Conservation (phyloP, 2,797 vertebrate genomes). For the Graptemys geographica region DNA sequence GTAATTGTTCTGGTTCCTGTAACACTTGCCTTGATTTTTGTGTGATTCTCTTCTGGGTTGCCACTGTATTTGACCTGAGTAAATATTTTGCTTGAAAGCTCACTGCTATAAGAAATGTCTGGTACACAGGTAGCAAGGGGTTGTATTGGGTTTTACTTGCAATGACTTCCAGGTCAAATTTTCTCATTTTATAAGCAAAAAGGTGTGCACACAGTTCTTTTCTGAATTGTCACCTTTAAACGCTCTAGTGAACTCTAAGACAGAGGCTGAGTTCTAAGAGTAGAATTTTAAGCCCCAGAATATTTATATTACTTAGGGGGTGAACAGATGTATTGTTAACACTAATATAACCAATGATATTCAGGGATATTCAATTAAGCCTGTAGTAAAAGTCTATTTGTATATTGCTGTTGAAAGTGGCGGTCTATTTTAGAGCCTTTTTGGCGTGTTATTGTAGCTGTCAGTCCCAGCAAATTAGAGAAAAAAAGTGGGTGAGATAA, state of each 20-base stretch:
- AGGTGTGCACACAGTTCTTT: neutral
- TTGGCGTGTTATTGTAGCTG: neutral
- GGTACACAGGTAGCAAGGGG: neutral
- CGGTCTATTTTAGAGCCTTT: neutral
- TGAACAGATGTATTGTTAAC: neutral
- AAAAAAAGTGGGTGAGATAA: neutral
- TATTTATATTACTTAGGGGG: neutral
- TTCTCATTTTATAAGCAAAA: conserved; percentile 11
- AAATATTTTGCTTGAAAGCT: conserved; percentile 23
- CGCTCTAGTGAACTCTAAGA: neutral
- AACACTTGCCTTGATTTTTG: neutral
- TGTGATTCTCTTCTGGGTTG: neutral
- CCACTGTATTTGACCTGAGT: neutral
- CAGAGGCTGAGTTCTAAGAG: neutral
- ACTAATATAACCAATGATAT: neutral
- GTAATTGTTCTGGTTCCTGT: neutral
- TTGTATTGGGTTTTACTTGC: neutral
- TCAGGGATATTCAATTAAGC: conserved; percentile 23
- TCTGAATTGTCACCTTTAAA: neutral
- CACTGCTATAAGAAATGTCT: neutral
- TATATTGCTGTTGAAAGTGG: neutral
- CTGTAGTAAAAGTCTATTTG: neutral
- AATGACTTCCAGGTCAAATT: neutral
- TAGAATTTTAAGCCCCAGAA: conserved; percentile 23
- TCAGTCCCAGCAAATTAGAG: neutral